These are phyloP conservation scores for Carettochelys insculpta DNA, from an alignment of 2,113 vertebrate genomes.

Conservation along the genomic window DNA sequence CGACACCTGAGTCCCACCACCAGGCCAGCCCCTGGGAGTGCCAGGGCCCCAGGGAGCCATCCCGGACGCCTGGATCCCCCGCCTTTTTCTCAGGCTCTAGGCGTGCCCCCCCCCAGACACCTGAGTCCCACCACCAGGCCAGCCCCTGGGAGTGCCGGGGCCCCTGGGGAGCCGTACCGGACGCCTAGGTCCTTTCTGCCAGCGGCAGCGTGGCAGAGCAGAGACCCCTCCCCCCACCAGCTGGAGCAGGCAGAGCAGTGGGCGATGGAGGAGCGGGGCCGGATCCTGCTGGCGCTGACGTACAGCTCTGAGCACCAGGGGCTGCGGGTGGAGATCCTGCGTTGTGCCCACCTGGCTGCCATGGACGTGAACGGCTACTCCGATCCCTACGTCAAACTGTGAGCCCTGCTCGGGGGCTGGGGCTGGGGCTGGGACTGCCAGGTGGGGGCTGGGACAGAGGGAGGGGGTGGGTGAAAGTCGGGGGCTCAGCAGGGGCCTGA, in stretches of 20 bases:
- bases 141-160: neutral
- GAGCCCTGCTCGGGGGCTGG: too few species aligned
- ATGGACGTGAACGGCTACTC: constrained; percentile 92
- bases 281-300: constrained; percentile 84
- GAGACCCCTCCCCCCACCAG: constrained; percentile 62
- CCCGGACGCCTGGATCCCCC: too few species aligned
- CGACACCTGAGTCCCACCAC: neutral
- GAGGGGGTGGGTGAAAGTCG: neutral
- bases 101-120: neutral
- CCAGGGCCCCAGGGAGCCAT: neutral
- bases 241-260: constrained; percentile 83
- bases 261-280: constrained; percentile 86
- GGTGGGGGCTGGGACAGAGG: too few species aligned
- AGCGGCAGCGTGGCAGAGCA: too few species aligned
- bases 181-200: accelerated
- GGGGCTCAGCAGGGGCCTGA: neutral
- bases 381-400: constrained; percentile 90
- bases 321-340: constrained; percentile 83
- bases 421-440: too few species aligned
- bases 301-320: constrained; percentile 74
- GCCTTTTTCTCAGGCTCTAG: too few species aligned
- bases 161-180: neutral
- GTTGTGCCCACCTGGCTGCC: constrained; percentile 88
- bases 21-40: too few species aligned
- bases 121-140: neutral